Base-by-base conservation (phyloP, 1,140 invertebrate species). In the Drosophila ercepeae region DNA sequence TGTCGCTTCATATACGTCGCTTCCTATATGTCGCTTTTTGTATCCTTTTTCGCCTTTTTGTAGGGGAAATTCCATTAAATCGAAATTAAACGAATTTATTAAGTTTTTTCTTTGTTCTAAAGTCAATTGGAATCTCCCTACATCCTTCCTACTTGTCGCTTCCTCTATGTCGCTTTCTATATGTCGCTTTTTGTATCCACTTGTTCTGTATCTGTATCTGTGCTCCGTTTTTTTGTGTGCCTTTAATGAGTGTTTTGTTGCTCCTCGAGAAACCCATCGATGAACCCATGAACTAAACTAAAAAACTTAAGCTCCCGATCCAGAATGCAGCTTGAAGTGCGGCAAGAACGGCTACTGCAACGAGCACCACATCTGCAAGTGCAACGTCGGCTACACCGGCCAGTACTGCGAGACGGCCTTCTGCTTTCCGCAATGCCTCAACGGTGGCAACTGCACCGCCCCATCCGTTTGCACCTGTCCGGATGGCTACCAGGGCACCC, bases 391-490 rank as follows among this genome's bases (percentile, higher is more conserved):
- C 11, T 98, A 97, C 86, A 95, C 97, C 93, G 97, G 97, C 6
- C 96, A 96, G 64, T 95, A 97, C 90, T 98, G 97, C 76, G 94
- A 95, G 77, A 97, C 95, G 64, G 97, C 97, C 16, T 92, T 98
- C 3, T 98, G 97, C 88, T 98, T 97, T 93, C 97, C 97, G 32
- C 95, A 96, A 84, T 98, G 97, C 88, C 95, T 97, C 94, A 98
- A 98, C 91, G 97, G 97, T 2, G 97, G 97, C 1, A 96, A 95
- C 81, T 98, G 97, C 90, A 96, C 96, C 21, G 95, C 96, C 9
- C 97, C 97, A 7, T 97, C 97, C 7, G 92, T 96, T 0, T 98
- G 97, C 89, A 95, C 95, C 48, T 98, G 97, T 91, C 95, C 95
- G 14, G 93, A 94, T 21, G 97, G 97, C 18, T 98, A 97, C 92